Conservation (phyloP, 1,140 invertebrate species). For the Lanistes nyassanus region DNA sequence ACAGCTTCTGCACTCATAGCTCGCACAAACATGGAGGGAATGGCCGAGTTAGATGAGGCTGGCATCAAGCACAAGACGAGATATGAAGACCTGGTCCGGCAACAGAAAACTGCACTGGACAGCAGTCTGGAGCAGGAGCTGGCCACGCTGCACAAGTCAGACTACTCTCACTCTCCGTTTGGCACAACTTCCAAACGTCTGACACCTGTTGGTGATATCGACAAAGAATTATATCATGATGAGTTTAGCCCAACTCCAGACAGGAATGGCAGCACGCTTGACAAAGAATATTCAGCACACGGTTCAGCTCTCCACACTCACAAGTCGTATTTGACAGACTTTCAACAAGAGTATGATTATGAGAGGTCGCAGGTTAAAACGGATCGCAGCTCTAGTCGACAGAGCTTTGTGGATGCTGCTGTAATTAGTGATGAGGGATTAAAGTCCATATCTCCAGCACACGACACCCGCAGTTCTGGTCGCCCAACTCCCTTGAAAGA, state of each 20-base stretch:
- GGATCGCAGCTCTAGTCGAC: not conserved
- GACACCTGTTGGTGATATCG: conserved; percentile 43
- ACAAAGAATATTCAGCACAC: not conserved
- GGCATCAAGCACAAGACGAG: conserved; percentile 35
- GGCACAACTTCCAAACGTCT: conserved; percentile 31
- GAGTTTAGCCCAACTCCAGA: not conserved
- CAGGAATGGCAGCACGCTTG: not conserved
- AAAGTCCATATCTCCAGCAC: conserved; percentile 11
- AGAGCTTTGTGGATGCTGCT: conserved; percentile 13
- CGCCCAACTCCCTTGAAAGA: conserved; percentile 33
- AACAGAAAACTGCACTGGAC: conserved; percentile 32
- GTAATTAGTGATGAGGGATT: conserved; percentile 15
- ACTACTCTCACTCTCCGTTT: conserved; percentile 7
- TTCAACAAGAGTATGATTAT: conserved; percentile 4
- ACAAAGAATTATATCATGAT: conserved; percentile 16
- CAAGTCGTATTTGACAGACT: conserved; percentile 3
- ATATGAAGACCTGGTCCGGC: conserved; percentile 37
- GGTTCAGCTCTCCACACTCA: conserved; percentile 26
- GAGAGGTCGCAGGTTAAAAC: not conserved
- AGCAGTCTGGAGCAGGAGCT: conserved; percentile 27
- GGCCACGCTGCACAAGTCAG: conserved; percentile 19
- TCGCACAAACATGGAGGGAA: conserved; percentile 24
- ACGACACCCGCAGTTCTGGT: conserved; percentile 28
- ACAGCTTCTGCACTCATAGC: conserved; percentile 22
- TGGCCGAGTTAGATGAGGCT: not conserved